A percentile compares a stretch with the other conserved stretches of the same genome.
Conservation (phyloP, 2,888 invertebrate genomes). For the Alentia gelatinosa region DNA sequence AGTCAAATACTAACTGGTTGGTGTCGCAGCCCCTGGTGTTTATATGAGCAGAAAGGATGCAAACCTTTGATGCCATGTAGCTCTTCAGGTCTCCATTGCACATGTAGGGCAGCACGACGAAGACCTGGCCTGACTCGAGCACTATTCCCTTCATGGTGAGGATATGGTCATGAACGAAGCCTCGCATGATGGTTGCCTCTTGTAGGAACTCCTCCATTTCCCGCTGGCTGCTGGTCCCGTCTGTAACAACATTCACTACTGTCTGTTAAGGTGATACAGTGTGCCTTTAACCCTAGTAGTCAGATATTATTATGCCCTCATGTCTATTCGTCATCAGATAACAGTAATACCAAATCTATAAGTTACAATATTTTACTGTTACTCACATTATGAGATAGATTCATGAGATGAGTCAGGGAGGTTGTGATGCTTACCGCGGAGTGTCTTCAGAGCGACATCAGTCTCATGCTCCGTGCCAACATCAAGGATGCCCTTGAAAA, state of each 20-base stretch:
- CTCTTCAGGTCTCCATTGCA: conserved; percentile 76
- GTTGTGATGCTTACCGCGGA: neutral
- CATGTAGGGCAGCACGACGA: conserved; percentile 81
- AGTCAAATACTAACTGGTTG: too few species aligned
- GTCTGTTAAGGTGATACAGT: too few species aligned
- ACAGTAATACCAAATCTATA: too few species aligned
- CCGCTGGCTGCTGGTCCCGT: neutral
- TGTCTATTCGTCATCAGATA: too few species aligned
- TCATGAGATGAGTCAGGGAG: too few species aligned
- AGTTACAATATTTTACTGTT: too few species aligned
- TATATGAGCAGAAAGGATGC: neutral
- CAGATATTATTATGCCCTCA: too few species aligned
- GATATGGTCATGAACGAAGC: conserved; percentile 80
- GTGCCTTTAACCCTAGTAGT: too few species aligned
- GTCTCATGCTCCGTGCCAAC: neutral
- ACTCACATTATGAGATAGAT: too few species aligned
- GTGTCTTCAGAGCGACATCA: conserved; percentile 15
- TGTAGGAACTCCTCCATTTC: conserved; percentile 58
- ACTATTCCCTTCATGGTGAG: conserved; percentile 79
- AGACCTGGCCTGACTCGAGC: conserved; percentile 76
- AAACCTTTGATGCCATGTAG: conserved; percentile 59
- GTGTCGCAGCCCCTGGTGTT: neutral
- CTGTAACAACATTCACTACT: too few species aligned
- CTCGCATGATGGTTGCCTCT: conserved; percentile 75
- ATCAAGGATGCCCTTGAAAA: conserved; percentile 6